Conservation (phyloP, 2,113 vertebrate genomes). For the Ondatra zibethicus region DNA sequence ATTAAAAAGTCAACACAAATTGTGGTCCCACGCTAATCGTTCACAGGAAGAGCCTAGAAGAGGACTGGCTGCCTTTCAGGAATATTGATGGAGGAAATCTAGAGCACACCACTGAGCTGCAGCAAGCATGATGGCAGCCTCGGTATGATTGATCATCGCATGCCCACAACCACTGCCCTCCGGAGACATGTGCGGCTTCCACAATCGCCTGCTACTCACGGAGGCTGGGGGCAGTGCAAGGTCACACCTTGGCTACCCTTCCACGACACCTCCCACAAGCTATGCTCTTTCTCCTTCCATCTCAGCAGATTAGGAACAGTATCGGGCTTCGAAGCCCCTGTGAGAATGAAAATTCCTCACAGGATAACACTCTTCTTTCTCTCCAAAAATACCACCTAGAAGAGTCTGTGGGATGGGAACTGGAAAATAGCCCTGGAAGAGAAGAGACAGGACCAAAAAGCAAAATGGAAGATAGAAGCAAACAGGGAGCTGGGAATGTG, state of each 20-base stretch:
- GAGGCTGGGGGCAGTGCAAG: not conserved
- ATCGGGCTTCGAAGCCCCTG: not conserved
- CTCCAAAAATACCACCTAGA: not conserved
- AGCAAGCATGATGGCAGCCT: conserved; percentile 31
- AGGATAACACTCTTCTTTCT: not conserved
- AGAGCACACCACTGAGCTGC: not conserved
- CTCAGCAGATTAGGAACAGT: not conserved
- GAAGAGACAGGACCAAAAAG: not conserved
- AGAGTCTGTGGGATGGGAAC: not conserved
- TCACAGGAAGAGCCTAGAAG: not conserved
- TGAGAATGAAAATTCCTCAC: not conserved
- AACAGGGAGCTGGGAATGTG: not conserved
- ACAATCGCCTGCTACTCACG: not conserved
- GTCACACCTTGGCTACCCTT: not conserved
- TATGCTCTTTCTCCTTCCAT: not conserved
- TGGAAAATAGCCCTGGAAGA: not conserved
- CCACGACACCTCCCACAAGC: accelerated
- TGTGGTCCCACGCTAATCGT: not conserved
- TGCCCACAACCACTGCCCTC: conserved; percentile 51
- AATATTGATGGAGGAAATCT: conserved; percentile 11
- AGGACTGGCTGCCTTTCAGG: conserved; percentile 11
- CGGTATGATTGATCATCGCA: conserved; percentile 50
- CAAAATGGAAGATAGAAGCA: not conserved
- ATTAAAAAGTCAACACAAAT: conserved; percentile 35
- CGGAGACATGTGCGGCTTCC: conserved; percentile 10